Evolutionary conservation across 30 jellyfish, hydroid and myxozoan species (phyloP).

Genomic region (Morbakka virulenta): DNA sequence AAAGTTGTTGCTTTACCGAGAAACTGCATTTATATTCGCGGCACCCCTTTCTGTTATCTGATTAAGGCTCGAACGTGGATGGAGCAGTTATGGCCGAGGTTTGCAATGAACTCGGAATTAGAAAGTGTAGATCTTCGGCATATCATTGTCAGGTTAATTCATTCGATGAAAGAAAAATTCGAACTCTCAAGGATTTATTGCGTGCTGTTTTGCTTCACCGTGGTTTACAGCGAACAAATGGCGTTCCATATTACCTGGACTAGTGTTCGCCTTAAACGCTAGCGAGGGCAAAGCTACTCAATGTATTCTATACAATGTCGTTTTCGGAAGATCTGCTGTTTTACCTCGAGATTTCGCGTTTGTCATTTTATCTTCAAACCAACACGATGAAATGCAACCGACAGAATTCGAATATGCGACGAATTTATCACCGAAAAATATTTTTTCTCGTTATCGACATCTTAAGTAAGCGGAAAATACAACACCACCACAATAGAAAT

Average conservation of each 20-base stretch:
- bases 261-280: conserved; percentile 12
- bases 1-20: conserved; percentile 9
- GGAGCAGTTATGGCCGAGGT: conserved; percentile 36
- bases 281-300: conserved; percentile 3
- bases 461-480: conserved; percentile 24
- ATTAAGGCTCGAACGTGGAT: conserved; percentile 59
- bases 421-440: neutral
- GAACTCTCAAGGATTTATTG: conserved; percentile 41
- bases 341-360: neutral
- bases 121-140: conserved; percentile 58
- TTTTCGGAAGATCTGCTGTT: conserved; percentile 6
- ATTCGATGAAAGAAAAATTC: conserved; percentile 54
- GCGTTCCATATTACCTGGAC: neutral
- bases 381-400: neutral
- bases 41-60: conserved; percentile 44
- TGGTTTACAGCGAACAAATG: neutral
- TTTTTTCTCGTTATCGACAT: neutral
- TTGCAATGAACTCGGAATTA: conserved; percentile 29
- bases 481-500: conserved; percentile 14
- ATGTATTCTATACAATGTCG: conserved; percentile 5
- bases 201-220: conserved; percentile 32
- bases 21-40: conserved; percentile 24
- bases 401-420: conserved; percentile 1
- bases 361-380: neutral
- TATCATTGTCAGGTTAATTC: conserved; percentile 60